Evolutionary conservation across 2,797 vertebrate species (phyloP).

Genomic region (Peromyscus attwateri): DNA sequence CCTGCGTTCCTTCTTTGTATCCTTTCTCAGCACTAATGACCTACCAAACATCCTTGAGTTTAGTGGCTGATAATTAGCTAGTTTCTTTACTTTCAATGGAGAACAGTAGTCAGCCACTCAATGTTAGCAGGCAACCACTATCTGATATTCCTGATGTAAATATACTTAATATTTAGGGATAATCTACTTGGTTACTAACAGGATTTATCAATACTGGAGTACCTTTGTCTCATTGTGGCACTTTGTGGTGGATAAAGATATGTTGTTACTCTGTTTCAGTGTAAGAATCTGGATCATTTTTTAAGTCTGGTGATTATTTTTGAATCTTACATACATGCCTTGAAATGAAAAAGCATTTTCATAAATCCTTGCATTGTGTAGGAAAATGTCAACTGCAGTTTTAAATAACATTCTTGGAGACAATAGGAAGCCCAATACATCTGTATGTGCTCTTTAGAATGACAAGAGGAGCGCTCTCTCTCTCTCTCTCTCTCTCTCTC

Average conservation of each 20-base stretch:
- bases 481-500: neutral
- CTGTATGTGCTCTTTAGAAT: slow-evolving; percentile 58
- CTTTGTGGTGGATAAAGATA: slow-evolving; percentile 60
- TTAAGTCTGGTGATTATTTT: slow-evolving; percentile 68
- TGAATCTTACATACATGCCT: slow-evolving; percentile 64
- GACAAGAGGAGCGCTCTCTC: neutral
- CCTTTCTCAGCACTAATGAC: slow-evolving; percentile 50
- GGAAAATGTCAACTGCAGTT: slow-evolving; percentile 66
- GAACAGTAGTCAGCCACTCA: slow-evolving; percentile 21
- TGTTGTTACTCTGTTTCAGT: slow-evolving; percentile 61
- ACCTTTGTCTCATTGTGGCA: slow-evolving; percentile 15
- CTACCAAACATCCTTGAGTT: neutral
- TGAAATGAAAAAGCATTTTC: slow-evolving; percentile 71
- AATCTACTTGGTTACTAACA: slow-evolving; percentile 62
- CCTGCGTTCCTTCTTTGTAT: slow-evolving; percentile 25
- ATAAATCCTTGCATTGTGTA: slow-evolving; percentile 70
- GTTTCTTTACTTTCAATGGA: slow-evolving; percentile 50
- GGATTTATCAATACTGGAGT: slow-evolving; percentile 49
- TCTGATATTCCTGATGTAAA: slow-evolving; percentile 58
- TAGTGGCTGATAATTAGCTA: slow-evolving; percentile 40
- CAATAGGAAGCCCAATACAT: slow-evolving; percentile 56
- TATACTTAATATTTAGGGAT: slow-evolving; percentile 59
- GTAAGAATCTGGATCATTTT: slow-evolving; percentile 66
- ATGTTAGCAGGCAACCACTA: slow-evolving; percentile 18
- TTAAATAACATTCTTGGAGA: slow-evolving; percentile 72